These are phyloP conservation scores for Acanthopleura granulata DNA, from an alignment of 2,888 invertebrate species.

Conservation along the genomic window DNA sequence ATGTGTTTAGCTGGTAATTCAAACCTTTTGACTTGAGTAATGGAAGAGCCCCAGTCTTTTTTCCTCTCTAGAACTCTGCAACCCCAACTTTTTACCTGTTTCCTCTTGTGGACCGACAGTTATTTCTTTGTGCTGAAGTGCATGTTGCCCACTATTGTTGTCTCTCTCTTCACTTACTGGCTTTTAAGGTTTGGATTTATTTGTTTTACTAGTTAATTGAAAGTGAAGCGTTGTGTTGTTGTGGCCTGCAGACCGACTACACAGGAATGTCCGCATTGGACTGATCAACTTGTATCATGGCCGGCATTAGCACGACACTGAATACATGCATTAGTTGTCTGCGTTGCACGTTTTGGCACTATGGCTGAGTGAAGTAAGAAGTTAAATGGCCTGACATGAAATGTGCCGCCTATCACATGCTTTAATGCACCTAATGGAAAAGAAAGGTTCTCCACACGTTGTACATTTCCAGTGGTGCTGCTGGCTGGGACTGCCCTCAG, in stretches of 20 bases:
- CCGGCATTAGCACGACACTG: background rate
- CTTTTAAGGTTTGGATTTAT: background rate
- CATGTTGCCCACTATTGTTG: background rate
- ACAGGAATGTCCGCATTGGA: background rate
- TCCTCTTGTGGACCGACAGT: too few species aligned
- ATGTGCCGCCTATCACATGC: conserved; percentile 16
- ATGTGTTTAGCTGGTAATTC: conserved; percentile 19
- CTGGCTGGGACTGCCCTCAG: conserved; percentile 6
- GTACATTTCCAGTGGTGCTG: background rate
- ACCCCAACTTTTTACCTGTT: conserved; percentile 1
- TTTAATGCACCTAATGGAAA: conserved; percentile 19
- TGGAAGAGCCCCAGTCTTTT: conserved; percentile 5
- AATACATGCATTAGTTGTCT: background rate
- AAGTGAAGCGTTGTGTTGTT: conserved; percentile 2
- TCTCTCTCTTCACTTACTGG: conserved; percentile 1
- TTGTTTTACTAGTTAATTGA: conserved; percentile 5
- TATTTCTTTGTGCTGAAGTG: too few species aligned
- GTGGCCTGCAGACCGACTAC: background rate
- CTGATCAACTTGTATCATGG: background rate
- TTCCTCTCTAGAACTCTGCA: background rate
- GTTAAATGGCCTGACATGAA: conserved; percentile 18
- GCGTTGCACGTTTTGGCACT: background rate
- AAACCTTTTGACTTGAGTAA: conserved; percentile 15
- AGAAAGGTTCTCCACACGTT: conserved; percentile 4
- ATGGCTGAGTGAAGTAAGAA: conserved; percentile 18